phyloP scores from a whole-genome alignment of 2,888 invertebrate species.

The Dexiosoma caninum region DNA sequence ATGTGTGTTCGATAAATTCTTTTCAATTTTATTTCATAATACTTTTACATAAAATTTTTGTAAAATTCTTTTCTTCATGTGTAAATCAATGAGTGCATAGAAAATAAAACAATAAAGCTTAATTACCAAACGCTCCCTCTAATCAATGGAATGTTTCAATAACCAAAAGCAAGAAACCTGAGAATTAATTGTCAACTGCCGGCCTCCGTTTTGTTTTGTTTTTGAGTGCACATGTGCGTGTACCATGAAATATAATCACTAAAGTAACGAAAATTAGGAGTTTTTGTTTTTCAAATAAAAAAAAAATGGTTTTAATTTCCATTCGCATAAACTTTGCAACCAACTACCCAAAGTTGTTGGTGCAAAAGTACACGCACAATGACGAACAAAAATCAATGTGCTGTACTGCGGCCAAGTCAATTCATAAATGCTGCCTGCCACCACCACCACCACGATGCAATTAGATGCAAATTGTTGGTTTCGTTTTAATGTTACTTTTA shows the following conservation, averaged over 20 bases:
- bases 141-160: no score
- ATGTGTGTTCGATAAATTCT: no score
- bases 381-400: neutral
- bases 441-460: conserved; percentile 26
- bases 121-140: neutral
- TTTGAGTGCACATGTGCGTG: no score
- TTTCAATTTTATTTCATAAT: no score
- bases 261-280: no score
- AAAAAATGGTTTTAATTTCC: neutral
- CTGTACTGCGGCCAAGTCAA: neutral
- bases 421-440: conserved; percentile 4
- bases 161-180: neutral
- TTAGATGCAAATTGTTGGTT: conserved; percentile 49
- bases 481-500: conserved; percentile 44
- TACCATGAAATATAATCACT: no score
- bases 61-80: neutral
- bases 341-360: neutral
- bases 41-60: no score
- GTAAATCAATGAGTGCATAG: neutral
- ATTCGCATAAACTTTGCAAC: neutral
- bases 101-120: neutral
- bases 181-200: neutral
- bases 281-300: neutral
- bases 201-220: no score
- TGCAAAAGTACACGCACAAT: neutral